Evolutionary conservation across 2,888 invertebrate genomes (phyloP).

Genomic region (Herminia tarsipennalis): DNA sequence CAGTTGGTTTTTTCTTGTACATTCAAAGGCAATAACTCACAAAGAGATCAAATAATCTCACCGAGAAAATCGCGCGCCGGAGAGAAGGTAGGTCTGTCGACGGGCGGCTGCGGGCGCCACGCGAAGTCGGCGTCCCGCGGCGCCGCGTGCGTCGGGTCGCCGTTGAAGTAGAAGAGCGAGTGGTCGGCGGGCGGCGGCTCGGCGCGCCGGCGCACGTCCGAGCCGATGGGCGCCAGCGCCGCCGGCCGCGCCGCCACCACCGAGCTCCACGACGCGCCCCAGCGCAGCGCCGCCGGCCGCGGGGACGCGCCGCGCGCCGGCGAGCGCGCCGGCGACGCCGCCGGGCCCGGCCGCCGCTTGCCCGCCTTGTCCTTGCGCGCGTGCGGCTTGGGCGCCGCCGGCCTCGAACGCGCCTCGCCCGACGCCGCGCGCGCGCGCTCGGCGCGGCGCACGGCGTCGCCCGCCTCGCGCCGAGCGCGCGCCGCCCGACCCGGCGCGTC

Average conservation of each 20-base stretch:
- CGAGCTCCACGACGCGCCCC: slow-evolving; percentile 70
- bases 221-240: slow-evolving; percentile 69
- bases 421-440: slow-evolving; percentile 19
- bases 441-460: slow-evolving; percentile 14
- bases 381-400: slow-evolving; percentile 28
- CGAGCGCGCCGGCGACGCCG: slow-evolving; percentile 28
- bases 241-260: slow-evolving; percentile 63
- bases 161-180: slow-evolving; percentile 61
- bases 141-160: slow-evolving; percentile 39
- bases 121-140: slow-evolving; percentile 36
- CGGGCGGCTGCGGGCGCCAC: slow-evolving; percentile 35
- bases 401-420: slow-evolving; percentile 18
- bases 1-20: too few relatives aligned
- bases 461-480: slow-evolving; percentile 9
- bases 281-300: slow-evolving; percentile 53
- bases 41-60: too few relatives aligned
- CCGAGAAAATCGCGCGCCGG: slow-evolving; percentile 52
- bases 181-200: slow-evolving; percentile 44
- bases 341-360: slow-evolving; percentile 29
- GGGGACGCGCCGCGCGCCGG: slow-evolving; percentile 27
- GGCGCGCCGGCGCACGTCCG: slow-evolving; percentile 65
- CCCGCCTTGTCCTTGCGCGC: slow-evolving; percentile 44
- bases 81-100: slow-evolving; percentile 32
- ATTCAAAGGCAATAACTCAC: too few relatives aligned
- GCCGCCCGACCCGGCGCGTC: slow-evolving; percentile 10